A percentile compares a stretch with the other conserved stretches of the same genome.
Conservation (phyloP, 2,113 vertebrate species). For the Oostethus manadensis region DNA sequence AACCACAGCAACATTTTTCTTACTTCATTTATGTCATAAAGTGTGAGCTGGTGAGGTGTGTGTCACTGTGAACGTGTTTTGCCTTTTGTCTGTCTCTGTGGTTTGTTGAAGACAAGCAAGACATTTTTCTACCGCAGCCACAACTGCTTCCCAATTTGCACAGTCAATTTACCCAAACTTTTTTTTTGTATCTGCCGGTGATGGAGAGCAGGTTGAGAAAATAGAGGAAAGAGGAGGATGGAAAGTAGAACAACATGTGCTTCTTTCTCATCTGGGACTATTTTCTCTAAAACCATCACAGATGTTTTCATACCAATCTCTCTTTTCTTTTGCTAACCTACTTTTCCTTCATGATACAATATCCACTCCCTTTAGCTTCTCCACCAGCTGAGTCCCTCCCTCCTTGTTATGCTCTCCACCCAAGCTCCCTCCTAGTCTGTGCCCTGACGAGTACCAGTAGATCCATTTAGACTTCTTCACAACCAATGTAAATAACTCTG, state of each 20-base stretch:
- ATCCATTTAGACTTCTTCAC: too few relatives aligned
- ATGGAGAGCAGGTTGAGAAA: slow-evolving; percentile 18
- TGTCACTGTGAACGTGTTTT: slow-evolving; percentile 37
- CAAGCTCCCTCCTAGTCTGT: too few relatives aligned
- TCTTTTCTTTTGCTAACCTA: slow-evolving; percentile 26
- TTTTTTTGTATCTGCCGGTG: background rate
- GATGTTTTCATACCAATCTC: slow-evolving; percentile 61
- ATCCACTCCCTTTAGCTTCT: slow-evolving; percentile 1
- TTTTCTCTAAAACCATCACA: slow-evolving; percentile 47
- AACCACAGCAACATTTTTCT: slow-evolving; percentile 32
- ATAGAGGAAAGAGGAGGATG: slow-evolving; percentile 16
- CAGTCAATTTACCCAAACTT: background rate
- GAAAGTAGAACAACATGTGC: slow-evolving; percentile 65
- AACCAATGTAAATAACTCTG: too few relatives aligned
- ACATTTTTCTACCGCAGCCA: slow-evolving; percentile 22
- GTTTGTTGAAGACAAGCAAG: slow-evolving; percentile 30
- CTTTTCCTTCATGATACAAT: slow-evolving; percentile 22
- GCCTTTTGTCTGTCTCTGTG: slow-evolving; percentile 27
- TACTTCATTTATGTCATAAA: slow-evolving; percentile 18
- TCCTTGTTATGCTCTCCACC: background rate
- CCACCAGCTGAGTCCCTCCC: slow-evolving; percentile 7
- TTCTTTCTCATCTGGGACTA: slow-evolving; percentile 54
- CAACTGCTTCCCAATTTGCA: slow-evolving; percentile 6
- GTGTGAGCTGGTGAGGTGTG: slow-evolving; percentile 31
- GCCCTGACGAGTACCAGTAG: too few relatives aligned